Evolutionary conservation across 2,797 vertebrate species (phyloP), one percentile per base, ranked within the genome.

Genomic region (Poliocrania exsul): DNA sequence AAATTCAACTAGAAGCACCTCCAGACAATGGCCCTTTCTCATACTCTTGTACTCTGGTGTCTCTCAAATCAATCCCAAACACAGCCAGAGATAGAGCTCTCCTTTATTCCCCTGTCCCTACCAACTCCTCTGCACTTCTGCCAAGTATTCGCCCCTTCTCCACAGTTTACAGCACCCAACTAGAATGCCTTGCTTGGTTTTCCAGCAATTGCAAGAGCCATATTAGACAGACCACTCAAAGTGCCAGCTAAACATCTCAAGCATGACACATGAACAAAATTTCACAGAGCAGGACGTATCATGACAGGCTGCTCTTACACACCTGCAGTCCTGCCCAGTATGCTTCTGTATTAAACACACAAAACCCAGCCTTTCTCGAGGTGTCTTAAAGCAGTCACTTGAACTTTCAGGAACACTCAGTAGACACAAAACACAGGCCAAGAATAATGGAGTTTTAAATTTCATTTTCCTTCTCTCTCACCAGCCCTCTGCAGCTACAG

Each of bases 391-490:
- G 21, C 33, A 80, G 60, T 23, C 65, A 61, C 1, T 7, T 46
- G 35, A 84, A 78, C 31, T 53, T 78, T 56, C 80, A 84, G 58
- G 31, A 95, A 72, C 62, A 50, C n/a, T 81, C 14, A 37, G 40
- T 5, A 86, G 79, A 78, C n/a, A 50, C n/a, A 53, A 81, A 89
- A 54, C n/a, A 58, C 0, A 2, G 42, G 62, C 77, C 94, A 96
- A 86, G 75, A 93, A 86, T n/a, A 96, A 93, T 2, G 7, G 73
- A 91, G 86, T 31, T 65, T 92, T 74, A 81, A 19, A 60, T 87
- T 90, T 88, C 4, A 61, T 85, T 94, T 86, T 88, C 62, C 62
- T 70, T 62, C 50, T 92, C 69, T 57, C 64, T 35, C 60, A 90
- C 29, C 64, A 74, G 82, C 31, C 25, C 69, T 78, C 61, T 83